Evolutionary conservation across 2,797 vertebrate genomes (phyloP).

Genomic region (Darevskia mixta): DNA sequence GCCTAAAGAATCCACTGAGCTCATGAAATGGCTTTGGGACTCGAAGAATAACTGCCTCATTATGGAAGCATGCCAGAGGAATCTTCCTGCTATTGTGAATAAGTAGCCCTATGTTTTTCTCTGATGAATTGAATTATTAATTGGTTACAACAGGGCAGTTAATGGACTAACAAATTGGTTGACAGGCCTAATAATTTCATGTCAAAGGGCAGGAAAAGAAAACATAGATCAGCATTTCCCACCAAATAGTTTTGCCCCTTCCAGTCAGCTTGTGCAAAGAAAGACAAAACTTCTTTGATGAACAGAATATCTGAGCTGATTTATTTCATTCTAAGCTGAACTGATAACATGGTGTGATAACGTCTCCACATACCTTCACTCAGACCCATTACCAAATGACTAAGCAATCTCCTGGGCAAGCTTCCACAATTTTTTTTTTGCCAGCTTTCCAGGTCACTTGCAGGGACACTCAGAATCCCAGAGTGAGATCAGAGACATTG

Average conservation of each 20-base stretch:
- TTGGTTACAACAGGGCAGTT: background rate
- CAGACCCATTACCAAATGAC: background rate
- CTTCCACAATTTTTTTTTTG: background rate
- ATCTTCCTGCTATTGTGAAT: background rate
- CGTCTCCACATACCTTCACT: constrained; percentile 50
- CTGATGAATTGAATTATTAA: constrained; percentile 3
- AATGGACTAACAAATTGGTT: constrained; percentile 14
- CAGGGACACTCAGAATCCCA: background rate
- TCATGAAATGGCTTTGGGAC: background rate
- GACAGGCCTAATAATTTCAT: constrained; percentile 2
- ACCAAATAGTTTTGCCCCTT: background rate
- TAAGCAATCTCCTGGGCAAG: background rate
- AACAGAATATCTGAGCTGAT: constrained; percentile 45
- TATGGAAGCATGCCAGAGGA: background rate
- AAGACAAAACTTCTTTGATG: background rate
- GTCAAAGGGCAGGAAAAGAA: background rate
- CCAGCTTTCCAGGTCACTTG: background rate
- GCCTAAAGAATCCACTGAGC: background rate
- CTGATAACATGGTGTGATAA: constrained; percentile 69
- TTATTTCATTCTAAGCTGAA: constrained; percentile 54
- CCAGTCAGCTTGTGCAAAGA: background rate
- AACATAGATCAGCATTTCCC: background rate
- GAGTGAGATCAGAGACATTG: background rate
- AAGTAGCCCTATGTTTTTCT: background rate
- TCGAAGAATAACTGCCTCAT: background rate